phyloP scores from a whole-genome alignment of 2,888 invertebrate genomes.

The Pteria penguin region DNA sequence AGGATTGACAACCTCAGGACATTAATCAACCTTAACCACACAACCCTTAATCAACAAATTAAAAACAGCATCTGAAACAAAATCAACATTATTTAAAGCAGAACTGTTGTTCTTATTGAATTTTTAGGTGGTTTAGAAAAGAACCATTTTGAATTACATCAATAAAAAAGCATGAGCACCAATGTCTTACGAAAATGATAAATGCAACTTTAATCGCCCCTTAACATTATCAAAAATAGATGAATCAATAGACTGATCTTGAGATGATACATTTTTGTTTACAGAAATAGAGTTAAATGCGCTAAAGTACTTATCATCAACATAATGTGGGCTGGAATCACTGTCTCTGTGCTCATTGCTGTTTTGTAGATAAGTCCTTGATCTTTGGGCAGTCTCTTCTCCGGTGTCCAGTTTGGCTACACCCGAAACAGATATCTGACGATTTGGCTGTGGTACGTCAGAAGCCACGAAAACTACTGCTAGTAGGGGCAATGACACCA shows the following conservation, averaged over 20 bases:
- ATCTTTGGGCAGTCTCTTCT: neutral
- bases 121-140: slow-evolving; percentile 19
- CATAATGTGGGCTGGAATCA: too few relatives aligned
- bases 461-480: neutral
- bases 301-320: slow-evolving; percentile 31
- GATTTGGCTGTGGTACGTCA: neutral
- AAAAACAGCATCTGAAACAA: slow-evolving; percentile 8
- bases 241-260: too few relatives aligned
- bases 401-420: too few relatives aligned
- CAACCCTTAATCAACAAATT: slow-evolving; percentile 15
- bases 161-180: neutral
- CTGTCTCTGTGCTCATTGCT: neutral
- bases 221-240: slow-evolving; percentile 4
- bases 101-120: slow-evolving; percentile 15
- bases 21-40: neutral
- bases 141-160: neutral
- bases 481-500: neutral
- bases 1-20: neutral
- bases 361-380: too few relatives aligned
- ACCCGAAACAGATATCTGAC: slow-evolving; percentile 15
- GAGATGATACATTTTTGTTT: too few relatives aligned
- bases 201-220: slow-evolving; percentile 8
- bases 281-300: too few relatives aligned
- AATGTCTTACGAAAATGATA: slow-evolving; percentile 14
- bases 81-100: slow-evolving; percentile 10